Conservation (phyloP, 1,140 invertebrate species). For the Charaxes varanes region DNA sequence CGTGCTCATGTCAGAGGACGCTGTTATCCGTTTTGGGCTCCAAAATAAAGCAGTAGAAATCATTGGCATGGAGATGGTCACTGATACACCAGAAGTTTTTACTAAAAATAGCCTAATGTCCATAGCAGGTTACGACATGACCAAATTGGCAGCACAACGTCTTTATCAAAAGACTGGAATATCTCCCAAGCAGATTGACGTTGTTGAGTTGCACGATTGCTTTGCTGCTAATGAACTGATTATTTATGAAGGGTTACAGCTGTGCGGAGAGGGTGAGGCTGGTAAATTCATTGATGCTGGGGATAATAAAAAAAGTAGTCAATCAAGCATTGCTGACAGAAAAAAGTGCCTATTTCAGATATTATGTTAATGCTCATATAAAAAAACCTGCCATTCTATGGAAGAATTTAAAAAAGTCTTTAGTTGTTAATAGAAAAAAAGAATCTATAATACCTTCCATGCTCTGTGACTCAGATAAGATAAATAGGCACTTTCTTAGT, state of each 20-base stretch:
- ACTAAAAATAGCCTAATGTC: conserved; percentile 90
- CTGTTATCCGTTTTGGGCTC: conserved; percentile 88
- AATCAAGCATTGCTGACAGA: neutral
- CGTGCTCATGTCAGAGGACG: conserved; percentile 92
- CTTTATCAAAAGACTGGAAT: conserved; percentile 87
- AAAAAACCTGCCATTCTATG: neutral
- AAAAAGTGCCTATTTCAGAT: neutral
- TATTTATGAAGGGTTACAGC: conserved; percentile 96
- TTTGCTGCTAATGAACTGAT: conserved; percentile 98
- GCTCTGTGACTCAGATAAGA: conserved; percentile 9
- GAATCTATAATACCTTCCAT: conserved; percentile 1
- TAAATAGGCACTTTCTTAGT: conserved; percentile 13
- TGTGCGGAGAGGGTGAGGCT: conserved; percentile 93
- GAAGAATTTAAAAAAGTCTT: conserved; percentile 11
- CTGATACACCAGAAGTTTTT: conserved; percentile 92
- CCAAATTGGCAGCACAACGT: conserved; percentile 86
- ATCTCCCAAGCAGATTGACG: conserved; percentile 89
- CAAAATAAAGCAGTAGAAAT: conserved; percentile 94
- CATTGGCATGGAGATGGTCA: conserved; percentile 96
- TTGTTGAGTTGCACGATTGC: conserved; percentile 99
- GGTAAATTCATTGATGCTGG: conserved; percentile 94
- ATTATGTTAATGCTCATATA: neutral
- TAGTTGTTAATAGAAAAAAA: neutral
- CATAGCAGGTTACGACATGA: conserved; percentile 97
- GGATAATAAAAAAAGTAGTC: conserved; percentile 81